phyloP scores from a whole-genome alignment of 1,140 invertebrate species.

The Drosophila nasuta region DNA sequence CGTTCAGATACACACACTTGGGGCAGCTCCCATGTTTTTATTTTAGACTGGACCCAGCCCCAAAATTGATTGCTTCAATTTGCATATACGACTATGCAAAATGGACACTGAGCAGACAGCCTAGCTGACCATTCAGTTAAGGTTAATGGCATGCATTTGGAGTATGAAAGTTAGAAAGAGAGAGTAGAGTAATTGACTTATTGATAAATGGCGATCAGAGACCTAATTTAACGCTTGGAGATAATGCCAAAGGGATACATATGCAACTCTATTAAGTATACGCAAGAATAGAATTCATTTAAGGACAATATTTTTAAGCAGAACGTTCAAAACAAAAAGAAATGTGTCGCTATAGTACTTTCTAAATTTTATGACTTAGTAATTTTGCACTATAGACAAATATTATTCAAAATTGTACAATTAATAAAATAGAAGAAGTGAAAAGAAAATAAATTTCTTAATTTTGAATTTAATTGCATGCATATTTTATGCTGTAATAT shows the following conservation, averaged over 20 bases:
- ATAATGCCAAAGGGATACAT: neutral
- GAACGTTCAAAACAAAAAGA: too few relatives aligned
- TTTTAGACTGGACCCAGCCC: slow-evolving; percentile 29
- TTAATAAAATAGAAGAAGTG: too few relatives aligned
- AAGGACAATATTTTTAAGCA: too few relatives aligned
- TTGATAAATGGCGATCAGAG: slow-evolving; percentile 5
- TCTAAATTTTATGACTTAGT: too few relatives aligned
- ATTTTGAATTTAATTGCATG: too few relatives aligned
- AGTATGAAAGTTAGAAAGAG: neutral
- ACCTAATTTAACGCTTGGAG: neutral
- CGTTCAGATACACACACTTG: neutral
- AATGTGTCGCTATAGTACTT: too few relatives aligned
- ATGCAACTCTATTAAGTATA: neutral
- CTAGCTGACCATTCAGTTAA: slow-evolving; percentile 15
- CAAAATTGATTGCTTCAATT: slow-evolving; percentile 49
- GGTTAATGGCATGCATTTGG: slow-evolving; percentile 5
- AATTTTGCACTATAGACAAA: too few relatives aligned
- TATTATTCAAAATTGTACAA: too few relatives aligned
- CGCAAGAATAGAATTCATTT: too few relatives aligned
- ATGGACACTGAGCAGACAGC: slow-evolving; percentile 45
- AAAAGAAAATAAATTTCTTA: too few relatives aligned
- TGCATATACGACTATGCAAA: slow-evolving; percentile 56
- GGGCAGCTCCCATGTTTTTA: neutral
- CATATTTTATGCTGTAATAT: too few relatives aligned
- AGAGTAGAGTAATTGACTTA: neutral